Percentiles rank a stretch among this genome's conserved stretches.
These are phyloP conservation scores for Brachystomella parvula DNA, from an alignment of 1,140 invertebrate genomes.

Conservation along the genomic window DNA sequence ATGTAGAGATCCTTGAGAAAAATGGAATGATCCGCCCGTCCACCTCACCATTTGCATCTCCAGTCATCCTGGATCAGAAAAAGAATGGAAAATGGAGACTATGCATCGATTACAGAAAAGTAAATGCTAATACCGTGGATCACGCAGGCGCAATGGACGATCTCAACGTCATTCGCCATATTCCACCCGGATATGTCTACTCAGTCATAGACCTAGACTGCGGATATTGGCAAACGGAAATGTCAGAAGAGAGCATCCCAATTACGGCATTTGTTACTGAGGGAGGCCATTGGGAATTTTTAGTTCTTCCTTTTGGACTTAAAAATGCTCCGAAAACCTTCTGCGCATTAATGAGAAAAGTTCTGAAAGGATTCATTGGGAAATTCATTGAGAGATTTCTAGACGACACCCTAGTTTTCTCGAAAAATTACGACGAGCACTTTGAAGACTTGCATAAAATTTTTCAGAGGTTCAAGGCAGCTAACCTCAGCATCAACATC, in stretches of 20 bases:
- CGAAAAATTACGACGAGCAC: constrained; percentile 31
- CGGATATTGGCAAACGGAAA: constrained; percentile 23
- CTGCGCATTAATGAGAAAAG: constrained; percentile 34
- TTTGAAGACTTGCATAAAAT: constrained; percentile 33
- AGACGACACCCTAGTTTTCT: constrained; percentile 39
- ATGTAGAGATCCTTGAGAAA: constrained; percentile 16
- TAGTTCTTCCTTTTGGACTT: constrained; percentile 40
- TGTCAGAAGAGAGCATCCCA: constrained; percentile 31
- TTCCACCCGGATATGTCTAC: constrained; percentile 14
- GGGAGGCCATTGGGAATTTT: constrained; percentile 39
- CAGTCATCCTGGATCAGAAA: constrained; percentile 21
- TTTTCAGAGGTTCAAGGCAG: constrained; percentile 33
- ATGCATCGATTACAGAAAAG: constrained; percentile 8
- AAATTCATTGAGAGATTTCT: constrained; percentile 37
- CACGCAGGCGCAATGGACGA: constrained; percentile 26
- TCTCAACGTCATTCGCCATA: constrained; percentile 9
- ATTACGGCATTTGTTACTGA: constrained; percentile 43
- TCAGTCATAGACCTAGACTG: constrained; percentile 15
- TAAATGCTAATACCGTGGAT: constrained; percentile 19
- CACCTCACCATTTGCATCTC: constrained; percentile 14
- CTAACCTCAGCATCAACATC: constrained; percentile 39
- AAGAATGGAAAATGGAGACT: constrained; percentile 16
- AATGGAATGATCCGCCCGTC: constrained; percentile 21
- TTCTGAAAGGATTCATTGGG: constrained; percentile 30
- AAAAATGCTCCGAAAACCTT: constrained; percentile 39